Evolutionary conservation across 2,888 invertebrate species (phyloP).

Genomic region (Rutpela maculata): DNA sequence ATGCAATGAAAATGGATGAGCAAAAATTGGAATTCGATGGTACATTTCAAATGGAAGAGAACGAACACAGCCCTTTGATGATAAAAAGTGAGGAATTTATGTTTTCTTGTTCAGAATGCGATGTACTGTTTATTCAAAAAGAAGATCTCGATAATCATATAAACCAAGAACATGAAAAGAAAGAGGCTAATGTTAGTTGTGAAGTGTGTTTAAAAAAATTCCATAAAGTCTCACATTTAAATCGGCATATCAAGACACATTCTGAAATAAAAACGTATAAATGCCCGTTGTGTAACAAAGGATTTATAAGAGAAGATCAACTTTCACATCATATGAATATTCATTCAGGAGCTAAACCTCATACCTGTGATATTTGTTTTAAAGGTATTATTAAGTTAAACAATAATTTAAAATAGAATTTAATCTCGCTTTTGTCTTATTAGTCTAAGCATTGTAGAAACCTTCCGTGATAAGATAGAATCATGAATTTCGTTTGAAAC

Average conservation of each 20-base stretch:
- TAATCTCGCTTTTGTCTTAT: not conserved
- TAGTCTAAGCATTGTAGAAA: too few species aligned
- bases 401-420: too few species aligned
- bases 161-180: constrained; percentile 50
- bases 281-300: constrained; percentile 78
- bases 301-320: constrained; percentile 78
- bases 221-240: constrained; percentile 75
- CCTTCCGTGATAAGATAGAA: too few species aligned
- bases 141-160: constrained; percentile 60
- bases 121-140: constrained; percentile 56
- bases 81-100: constrained; percentile 55
- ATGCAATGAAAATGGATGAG: constrained; percentile 67
- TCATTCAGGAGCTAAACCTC: constrained; percentile 77
- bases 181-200: constrained; percentile 71
- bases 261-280: constrained; percentile 74
- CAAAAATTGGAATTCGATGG: constrained; percentile 57
- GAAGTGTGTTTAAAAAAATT: constrained; percentile 76
- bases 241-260: constrained; percentile 76
- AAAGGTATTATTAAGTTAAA: constrained; percentile 71
- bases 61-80: constrained; percentile 45
- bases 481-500: too few species aligned
- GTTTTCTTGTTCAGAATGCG: constrained; percentile 58
- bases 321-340: constrained; percentile 77
- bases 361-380: constrained; percentile 77
- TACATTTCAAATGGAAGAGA: constrained; percentile 52